Evolutionary conservation across 2,113 vertebrate species (phyloP).

Genomic region (Speoplatyrhinus poulsoni): DNA sequence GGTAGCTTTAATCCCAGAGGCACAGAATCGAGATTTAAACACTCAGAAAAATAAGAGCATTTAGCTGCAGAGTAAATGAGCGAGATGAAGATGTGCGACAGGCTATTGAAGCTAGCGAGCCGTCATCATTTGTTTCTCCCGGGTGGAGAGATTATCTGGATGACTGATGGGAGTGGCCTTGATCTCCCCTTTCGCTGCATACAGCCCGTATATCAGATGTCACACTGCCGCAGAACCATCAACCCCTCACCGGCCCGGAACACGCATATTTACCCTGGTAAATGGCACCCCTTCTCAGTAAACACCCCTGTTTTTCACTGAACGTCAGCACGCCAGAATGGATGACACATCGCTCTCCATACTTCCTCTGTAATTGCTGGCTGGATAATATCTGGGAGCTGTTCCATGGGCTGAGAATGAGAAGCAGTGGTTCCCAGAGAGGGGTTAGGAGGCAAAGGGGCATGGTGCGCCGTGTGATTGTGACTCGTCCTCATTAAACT

Average conservation of each 20-base stretch:
- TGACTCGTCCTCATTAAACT: slow-evolving; percentile 55
- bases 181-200: slow-evolving; percentile 63
- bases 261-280: slow-evolving; percentile 70
- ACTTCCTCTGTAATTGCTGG: slow-evolving; percentile 60
- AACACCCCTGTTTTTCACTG: slow-evolving; percentile 66
- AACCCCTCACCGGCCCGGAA: slow-evolving; percentile 57
- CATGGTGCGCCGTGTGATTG: slow-evolving; percentile 48
- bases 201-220: slow-evolving; percentile 67
- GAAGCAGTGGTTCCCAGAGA: slow-evolving; percentile 31
- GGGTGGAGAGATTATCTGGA: slow-evolving; percentile 65
- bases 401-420: slow-evolving; percentile 28
- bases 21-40: too few relatives aligned
- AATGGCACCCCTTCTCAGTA: slow-evolving; percentile 59
- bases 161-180: slow-evolving; percentile 77
- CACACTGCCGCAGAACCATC: slow-evolving; percentile 62
- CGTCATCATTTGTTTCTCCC: slow-evolving; percentile 64
- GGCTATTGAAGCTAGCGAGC: slow-evolving; percentile 45
- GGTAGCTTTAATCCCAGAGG: too few relatives aligned
- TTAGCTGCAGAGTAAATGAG: slow-evolving; percentile 35
- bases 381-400: slow-evolving; percentile 45
- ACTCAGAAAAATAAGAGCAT: background rate
- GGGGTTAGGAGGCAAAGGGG: slow-evolving; percentile 26
- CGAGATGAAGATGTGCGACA: slow-evolving; percentile 61
- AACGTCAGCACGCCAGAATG: slow-evolving; percentile 30
- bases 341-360: slow-evolving; percentile 41